These are phyloP conservation scores for Charaxes varanes DNA, from an alignment of 1,140 invertebrate genomes.

Conservation along the genomic window DNA sequence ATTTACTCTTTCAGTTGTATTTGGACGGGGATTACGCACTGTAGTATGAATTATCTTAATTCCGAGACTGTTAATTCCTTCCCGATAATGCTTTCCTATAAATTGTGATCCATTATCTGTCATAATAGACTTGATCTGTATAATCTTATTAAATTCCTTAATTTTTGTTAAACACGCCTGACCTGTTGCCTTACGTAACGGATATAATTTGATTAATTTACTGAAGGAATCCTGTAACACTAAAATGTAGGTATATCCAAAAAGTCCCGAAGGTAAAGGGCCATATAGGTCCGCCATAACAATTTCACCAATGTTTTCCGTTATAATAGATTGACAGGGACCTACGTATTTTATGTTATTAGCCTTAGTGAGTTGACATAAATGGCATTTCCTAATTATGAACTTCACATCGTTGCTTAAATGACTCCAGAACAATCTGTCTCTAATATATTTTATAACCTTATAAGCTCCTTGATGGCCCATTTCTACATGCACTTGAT, in stretches of 20 bases:
- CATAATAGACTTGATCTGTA: slow-evolving; percentile 16
- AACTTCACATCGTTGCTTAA: slow-evolving; percentile 18
- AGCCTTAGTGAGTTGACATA: slow-evolving; percentile 20
- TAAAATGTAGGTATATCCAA: slow-evolving; percentile 29
- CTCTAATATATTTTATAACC: slow-evolving; percentile 29
- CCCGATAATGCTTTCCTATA: slow-evolving; percentile 10
- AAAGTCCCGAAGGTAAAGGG: slow-evolving; percentile 25
- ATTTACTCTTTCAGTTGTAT: slow-evolving; percentile 34
- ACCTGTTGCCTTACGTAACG: slow-evolving; percentile 29
- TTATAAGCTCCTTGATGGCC: slow-evolving; percentile 41
- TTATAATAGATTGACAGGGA: slow-evolving; percentile 16
- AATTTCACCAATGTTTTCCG: slow-evolving; percentile 25
- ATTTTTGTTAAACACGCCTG: slow-evolving; percentile 17
- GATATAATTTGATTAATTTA: slow-evolving; percentile 41
- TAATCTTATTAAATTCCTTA: slow-evolving; percentile 11
- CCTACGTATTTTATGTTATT: slow-evolving; percentile 15
- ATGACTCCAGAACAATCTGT: slow-evolving; percentile 31
- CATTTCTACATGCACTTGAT: slow-evolving; percentile 27
- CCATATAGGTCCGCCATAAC: slow-evolving; percentile 40
- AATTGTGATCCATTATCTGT: slow-evolving; percentile 28
- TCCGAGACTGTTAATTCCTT: neutral
- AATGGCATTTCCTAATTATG: slow-evolving; percentile 24
- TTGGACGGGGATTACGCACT: slow-evolving; percentile 33
- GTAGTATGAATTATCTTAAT: slow-evolving; percentile 29
- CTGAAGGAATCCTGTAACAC: slow-evolving; percentile 37